A percentile compares a stretch with the other conserved stretches of the same genome.
Conservation (phyloP, 1,140 invertebrate species). For the Philopotamus ludificatus region DNA sequence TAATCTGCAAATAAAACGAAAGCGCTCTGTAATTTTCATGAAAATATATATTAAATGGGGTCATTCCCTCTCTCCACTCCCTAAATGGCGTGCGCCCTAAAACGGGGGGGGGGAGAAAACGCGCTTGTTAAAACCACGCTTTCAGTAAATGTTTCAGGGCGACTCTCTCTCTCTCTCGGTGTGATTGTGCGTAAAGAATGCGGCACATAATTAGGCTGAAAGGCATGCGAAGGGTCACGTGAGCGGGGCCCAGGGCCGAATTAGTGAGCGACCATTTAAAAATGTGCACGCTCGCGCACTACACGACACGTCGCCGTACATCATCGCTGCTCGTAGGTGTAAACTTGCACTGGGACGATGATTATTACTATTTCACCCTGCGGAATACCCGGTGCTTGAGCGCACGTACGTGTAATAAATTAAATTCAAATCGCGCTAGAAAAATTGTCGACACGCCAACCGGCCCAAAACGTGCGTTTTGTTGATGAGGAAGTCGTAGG, state of each 20-base stretch:
- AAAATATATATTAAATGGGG: not conserved
- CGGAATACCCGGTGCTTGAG: not conserved
- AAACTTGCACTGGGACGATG: not conserved
- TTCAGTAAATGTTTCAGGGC: slow-evolving; percentile 2
- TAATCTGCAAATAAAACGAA: slow-evolving; percentile 69
- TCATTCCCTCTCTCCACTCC: not conserved
- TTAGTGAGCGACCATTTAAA: slow-evolving; percentile 12
- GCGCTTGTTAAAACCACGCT: slow-evolving; percentile 5
- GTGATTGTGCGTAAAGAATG: slow-evolving; percentile 35
- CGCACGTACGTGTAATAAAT: not conserved
- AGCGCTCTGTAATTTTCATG: not conserved
- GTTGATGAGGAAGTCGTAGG: not conserved
- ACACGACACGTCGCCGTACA: not conserved
- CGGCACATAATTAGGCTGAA: slow-evolving; percentile 20
- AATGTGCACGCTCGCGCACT: not conserved
- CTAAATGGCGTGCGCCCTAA: not conserved
- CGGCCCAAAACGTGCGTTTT: too few species aligned
- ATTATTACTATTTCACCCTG: not conserved
- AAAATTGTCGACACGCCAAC: too few species aligned
- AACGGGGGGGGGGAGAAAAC: not conserved
- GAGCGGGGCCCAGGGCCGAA: slow-evolving; percentile 19
- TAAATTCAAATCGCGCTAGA: not conserved
- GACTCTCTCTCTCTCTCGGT: not conserved
- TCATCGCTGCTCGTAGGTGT: not conserved
- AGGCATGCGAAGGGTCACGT: slow-evolving; percentile 10